Percentiles rank a stretch among this genome's conserved stretches.
phyloP scores from a whole-genome alignment of 2,888 invertebrate genomes.

The Unio pictorum region DNA sequence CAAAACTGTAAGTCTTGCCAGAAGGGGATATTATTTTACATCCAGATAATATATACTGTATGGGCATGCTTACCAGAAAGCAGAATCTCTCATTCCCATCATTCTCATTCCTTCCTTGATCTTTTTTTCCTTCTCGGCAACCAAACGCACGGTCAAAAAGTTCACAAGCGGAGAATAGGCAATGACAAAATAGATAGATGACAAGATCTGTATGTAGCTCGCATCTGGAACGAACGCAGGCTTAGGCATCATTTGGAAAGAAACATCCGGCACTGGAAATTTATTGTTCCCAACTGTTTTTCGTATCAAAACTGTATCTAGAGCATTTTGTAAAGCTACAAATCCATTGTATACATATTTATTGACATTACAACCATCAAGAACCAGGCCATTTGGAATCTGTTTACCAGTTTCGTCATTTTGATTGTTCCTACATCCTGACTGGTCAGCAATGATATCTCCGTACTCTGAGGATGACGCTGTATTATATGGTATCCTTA shows the following conservation, averaged over 20 bases:
- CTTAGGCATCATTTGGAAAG: conserved; percentile 62
- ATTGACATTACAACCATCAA: conserved; percentile 54
- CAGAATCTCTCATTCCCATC: conserved; percentile 79
- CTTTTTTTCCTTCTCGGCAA: conserved; percentile 89
- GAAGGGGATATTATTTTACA: no score
- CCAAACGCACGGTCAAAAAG: conserved; percentile 85
- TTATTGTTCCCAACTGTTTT: conserved; percentile 4
- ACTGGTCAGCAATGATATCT: conserved; percentile 6
- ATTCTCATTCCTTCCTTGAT: conserved; percentile 91
- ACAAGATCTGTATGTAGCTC: conserved; percentile 75
- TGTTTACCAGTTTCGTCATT: conserved; percentile 28
- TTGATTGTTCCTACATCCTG: conserved; percentile 13
- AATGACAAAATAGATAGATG: conserved; percentile 87
- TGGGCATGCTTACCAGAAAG: conserved; percentile 77
- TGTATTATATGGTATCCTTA: conserved; percentile 33
- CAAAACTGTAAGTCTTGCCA: no score
- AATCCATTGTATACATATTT: conserved; percentile 63
- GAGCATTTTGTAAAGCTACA: conserved; percentile 56
- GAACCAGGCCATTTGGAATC: conserved; percentile 11
- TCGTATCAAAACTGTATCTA: conserved; percentile 65
- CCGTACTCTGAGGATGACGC: conserved; percentile 24
- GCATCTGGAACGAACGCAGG: conserved; percentile 51
- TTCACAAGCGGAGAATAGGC: conserved; percentile 84
- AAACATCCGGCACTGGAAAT: conserved; percentile 28
- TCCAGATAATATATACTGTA: no score